A percentile compares a stretch with the other conserved stretches of the same genome.
phyloP scores from a whole-genome alignment of 2,113 vertebrate genomes.

The Indri indri region DNA sequence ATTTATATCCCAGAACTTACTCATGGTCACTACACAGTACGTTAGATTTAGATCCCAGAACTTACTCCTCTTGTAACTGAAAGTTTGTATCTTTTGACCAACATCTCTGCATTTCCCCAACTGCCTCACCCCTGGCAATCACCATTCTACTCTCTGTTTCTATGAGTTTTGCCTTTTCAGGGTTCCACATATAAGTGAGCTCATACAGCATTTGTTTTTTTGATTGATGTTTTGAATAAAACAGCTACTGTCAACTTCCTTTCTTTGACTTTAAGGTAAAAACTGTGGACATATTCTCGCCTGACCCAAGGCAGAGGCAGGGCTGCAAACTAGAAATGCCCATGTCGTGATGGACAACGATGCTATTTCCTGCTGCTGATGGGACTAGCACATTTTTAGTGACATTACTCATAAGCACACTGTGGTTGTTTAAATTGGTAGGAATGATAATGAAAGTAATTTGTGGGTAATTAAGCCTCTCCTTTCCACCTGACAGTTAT shows the following conservation, averaged over 20 bases:
- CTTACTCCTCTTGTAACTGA: not conserved
- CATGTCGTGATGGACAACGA: not conserved
- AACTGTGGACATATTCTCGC: not conserved
- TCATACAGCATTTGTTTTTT: not conserved
- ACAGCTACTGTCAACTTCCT: not conserved
- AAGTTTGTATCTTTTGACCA: not conserved
- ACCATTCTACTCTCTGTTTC: too few relatives aligned
- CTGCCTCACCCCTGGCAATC: not conserved
- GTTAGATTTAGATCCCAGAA: not conserved
- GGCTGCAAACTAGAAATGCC: not conserved
- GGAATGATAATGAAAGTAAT: constrained; percentile 69
- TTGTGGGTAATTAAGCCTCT: constrained; percentile 71
- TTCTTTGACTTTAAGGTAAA: constrained; percentile 16
- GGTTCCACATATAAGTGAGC: not conserved
- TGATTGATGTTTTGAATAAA: not conserved
- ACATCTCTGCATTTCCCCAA: not conserved
- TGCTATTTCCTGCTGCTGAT: not conserved
- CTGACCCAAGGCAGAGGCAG: not conserved
- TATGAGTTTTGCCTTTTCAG: not conserved
- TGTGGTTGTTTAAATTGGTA: constrained; percentile 51
- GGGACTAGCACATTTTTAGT: constrained; percentile 45
- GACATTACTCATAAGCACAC: constrained; percentile 57
- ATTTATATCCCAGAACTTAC: not conserved
- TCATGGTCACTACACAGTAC: not conserved
- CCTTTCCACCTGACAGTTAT: constrained; percentile 68